Evolutionary conservation across 1,140 invertebrate genomes (phyloP).

Genomic region (Pseudobourletiella spinata): DNA sequence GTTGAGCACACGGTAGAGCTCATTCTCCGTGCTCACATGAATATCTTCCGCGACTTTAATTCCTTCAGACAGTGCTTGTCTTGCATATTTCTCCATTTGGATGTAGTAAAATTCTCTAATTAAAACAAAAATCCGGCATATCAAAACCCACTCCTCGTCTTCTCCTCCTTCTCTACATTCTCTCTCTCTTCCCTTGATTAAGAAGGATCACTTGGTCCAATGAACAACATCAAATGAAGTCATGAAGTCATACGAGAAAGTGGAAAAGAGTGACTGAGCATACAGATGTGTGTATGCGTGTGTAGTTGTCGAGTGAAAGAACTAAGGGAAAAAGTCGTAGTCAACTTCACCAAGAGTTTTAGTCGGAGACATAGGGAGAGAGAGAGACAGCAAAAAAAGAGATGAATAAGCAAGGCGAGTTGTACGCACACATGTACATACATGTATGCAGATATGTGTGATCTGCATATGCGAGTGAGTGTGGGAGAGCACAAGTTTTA

Average conservation of each 20-base stretch:
- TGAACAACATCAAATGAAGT: constrained; percentile 7
- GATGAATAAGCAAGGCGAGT: background rate
- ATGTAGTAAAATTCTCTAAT: constrained; percentile 99
- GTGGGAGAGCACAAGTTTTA: background rate
- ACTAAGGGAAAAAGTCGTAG: too few relatives aligned
- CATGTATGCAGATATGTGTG: background rate
- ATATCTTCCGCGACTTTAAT: constrained; percentile 87
- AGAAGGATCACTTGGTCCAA: background rate
- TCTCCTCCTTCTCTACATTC: too few relatives aligned
- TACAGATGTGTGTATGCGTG: too few relatives aligned
- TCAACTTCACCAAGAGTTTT: too few relatives aligned
- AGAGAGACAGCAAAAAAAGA: background rate
- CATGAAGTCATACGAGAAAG: constrained; percentile 4
- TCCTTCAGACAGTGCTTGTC: constrained; percentile 94
- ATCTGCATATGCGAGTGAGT: too few relatives aligned
- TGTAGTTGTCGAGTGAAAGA: too few relatives aligned
- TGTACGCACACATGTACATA: background rate
- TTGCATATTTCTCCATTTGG: constrained; percentile 99
- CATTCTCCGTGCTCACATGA: constrained; percentile 85
- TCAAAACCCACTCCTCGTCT: too few relatives aligned
- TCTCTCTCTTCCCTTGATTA: too few relatives aligned
- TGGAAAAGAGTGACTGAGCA: background rate
- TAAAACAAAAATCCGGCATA: background rate
- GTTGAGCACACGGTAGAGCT: constrained; percentile 95
- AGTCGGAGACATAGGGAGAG: background rate